Conservation (phyloP, 2,888 invertebrate genomes). For the Volucella inflata region DNA sequence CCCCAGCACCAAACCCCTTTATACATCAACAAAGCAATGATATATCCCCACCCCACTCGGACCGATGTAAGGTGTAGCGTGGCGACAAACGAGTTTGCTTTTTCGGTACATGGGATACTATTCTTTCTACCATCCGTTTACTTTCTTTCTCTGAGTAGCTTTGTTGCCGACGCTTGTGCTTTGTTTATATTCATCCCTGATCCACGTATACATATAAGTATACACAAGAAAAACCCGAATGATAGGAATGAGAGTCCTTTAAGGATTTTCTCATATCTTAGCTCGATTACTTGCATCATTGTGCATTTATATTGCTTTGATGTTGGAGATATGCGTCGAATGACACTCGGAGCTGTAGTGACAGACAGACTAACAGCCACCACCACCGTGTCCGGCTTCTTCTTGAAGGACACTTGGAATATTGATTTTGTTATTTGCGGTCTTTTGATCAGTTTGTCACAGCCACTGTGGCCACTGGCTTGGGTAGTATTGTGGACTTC, state of each 20-base stretch:
- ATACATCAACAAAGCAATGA: conserved; percentile 44
- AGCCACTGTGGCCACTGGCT: conserved; percentile 28
- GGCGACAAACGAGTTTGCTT: conserved; percentile 51
- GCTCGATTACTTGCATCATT: conserved; percentile 74
- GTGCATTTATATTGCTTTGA: conserved; percentile 75
- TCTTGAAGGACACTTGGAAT: conserved; percentile 59
- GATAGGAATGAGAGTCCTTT: conserved; percentile 46
- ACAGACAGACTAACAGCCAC: conserved; percentile 17
- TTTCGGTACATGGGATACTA: conserved; percentile 43
- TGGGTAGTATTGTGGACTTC: conserved; percentile 11
- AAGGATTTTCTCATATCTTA: conserved; percentile 68
- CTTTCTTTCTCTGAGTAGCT: conserved; percentile 43
- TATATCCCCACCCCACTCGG: background rate
- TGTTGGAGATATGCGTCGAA: conserved; percentile 68
- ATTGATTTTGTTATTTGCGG: conserved; percentile 66
- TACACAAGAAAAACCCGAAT: conserved; percentile 5
- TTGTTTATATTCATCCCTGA: conserved; percentile 65
- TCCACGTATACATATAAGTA: conserved; percentile 37
- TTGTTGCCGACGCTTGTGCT: conserved; percentile 67
- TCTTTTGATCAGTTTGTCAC: conserved; percentile 38
- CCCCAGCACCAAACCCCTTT: background rate
- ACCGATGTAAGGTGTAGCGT: conserved; percentile 6
- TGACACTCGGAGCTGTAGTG: conserved; percentile 8
- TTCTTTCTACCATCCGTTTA: conserved; percentile 63
- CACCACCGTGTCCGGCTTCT: conserved; percentile 13